Percentiles rank a stretch among this genome's conserved stretches.
Evolutionary conservation across 2,113 vertebrate species (phyloP).

Genomic region (Gorsachius goisagi): DNA sequence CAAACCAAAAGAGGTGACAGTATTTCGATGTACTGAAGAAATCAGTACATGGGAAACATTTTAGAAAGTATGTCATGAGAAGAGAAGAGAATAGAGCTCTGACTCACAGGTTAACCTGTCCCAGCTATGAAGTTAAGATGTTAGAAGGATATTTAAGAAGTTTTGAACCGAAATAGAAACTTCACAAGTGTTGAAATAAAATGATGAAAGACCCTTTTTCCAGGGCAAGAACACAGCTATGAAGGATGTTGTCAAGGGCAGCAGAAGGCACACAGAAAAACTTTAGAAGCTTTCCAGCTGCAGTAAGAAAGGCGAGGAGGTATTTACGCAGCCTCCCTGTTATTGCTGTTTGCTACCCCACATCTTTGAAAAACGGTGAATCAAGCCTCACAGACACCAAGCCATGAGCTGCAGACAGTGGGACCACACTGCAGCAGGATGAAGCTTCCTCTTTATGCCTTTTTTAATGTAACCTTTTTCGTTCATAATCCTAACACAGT

Average conservation of each 20-base stretch:
- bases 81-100: background rate
- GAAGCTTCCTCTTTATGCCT: background rate
- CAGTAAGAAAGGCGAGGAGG: background rate
- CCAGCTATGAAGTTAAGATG: slow-evolving; percentile 19
- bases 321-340: background rate
- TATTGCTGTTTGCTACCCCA: background rate
- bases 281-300: background rate
- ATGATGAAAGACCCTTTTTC: background rate
- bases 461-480: background rate
- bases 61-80: background rate
- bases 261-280: background rate
- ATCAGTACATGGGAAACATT: background rate
- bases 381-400: background rate
- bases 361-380: background rate
- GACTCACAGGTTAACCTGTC: slow-evolving; percentile 11
- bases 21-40: background rate
- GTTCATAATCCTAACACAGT: background rate
- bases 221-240: background rate
- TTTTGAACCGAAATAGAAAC: slow-evolving; percentile 25
- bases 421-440: background rate
- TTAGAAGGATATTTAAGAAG: slow-evolving; percentile 14
- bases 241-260: background rate
- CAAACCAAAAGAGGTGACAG: background rate
- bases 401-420: background rate
- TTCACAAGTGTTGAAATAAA: background rate